Conservation (phyloP, 2,113 vertebrate species). For the Chaetorhynchus papuensis region DNA sequence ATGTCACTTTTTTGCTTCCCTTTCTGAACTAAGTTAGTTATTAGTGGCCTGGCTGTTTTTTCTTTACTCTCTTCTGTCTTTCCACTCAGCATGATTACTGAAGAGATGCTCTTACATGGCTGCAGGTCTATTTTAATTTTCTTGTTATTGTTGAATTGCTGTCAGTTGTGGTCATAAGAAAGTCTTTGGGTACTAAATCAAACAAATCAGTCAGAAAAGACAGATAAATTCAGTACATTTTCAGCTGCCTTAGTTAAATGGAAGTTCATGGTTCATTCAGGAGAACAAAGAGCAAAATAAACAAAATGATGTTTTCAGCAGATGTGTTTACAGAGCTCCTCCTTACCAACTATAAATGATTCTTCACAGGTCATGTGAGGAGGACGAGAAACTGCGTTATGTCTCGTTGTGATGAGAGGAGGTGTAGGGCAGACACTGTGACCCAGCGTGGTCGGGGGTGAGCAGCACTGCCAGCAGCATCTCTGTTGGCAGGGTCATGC, state of each 20-base stretch:
- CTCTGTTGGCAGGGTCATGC: background rate
- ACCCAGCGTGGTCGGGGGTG: conserved; percentile 80
- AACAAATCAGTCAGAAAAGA: background rate
- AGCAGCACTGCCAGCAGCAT: conserved; percentile 70
- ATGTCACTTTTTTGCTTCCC: background rate
- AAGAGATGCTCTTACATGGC: background rate
- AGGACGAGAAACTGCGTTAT: conserved; percentile 82
- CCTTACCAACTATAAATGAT: conserved; percentile 62
- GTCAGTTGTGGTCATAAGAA: background rate
- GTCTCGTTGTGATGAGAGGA: conserved; percentile 83
- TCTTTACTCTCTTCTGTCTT: background rate
- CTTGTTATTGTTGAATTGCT: background rate
- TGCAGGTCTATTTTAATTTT: background rate
- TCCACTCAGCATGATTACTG: background rate
- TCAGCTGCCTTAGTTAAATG: background rate
- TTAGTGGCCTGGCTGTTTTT: background rate
- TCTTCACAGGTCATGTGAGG: conserved; percentile 90
- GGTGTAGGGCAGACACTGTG: conserved; percentile 86
- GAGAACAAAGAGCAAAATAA: background rate
- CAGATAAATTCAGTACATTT: background rate
- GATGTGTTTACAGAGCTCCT: background rate
- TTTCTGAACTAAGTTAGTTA: background rate
- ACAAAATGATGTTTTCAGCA: background rate
- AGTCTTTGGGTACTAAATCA: background rate
- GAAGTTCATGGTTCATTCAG: background rate